Conservation (phyloP, 2,888 invertebrate species). For the Papilio demoleus region DNA sequence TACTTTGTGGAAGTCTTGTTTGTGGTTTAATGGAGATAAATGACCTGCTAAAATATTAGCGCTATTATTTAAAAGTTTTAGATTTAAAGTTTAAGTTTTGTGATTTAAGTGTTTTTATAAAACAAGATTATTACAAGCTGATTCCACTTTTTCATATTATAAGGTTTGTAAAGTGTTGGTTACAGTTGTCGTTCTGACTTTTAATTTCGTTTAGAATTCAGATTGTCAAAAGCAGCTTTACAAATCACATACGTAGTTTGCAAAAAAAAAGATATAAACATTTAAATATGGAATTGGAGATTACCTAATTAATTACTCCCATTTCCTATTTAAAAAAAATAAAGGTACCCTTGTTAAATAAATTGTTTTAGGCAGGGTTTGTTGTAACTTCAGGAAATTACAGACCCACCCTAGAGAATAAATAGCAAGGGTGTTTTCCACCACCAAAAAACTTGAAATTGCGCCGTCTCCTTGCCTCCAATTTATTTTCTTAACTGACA, state of each 20-base stretch:
- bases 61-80: neutral
- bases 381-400: constrained; percentile 20
- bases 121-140: too few relatives aligned
- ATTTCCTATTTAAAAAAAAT: neutral
- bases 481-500: constrained; percentile 17
- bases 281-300: too few relatives aligned
- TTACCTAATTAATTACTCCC: neutral
- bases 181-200: too few relatives aligned
- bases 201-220: too few relatives aligned
- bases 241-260: too few relatives aligned
- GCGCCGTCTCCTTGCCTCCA: constrained; percentile 13
- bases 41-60: neutral
- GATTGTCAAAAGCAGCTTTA: too few relatives aligned
- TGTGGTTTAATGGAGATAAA: constrained; percentile 18
- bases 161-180: too few relatives aligned
- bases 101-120: neutral
- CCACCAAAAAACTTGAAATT: constrained; percentile 22
- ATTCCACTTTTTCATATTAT: too few relatives aligned
- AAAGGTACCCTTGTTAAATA: constrained; percentile 7
- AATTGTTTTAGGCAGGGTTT: constrained; percentile 16
- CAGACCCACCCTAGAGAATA: constrained; percentile 7
- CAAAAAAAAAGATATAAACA: too few relatives aligned
- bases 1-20: constrained; percentile 13
- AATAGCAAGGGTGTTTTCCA: constrained; percentile 9
- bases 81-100: neutral